Base-by-base conservation (phyloP, 2,888 invertebrate genomes). In the Chrysopilus asiliformis region DNA sequence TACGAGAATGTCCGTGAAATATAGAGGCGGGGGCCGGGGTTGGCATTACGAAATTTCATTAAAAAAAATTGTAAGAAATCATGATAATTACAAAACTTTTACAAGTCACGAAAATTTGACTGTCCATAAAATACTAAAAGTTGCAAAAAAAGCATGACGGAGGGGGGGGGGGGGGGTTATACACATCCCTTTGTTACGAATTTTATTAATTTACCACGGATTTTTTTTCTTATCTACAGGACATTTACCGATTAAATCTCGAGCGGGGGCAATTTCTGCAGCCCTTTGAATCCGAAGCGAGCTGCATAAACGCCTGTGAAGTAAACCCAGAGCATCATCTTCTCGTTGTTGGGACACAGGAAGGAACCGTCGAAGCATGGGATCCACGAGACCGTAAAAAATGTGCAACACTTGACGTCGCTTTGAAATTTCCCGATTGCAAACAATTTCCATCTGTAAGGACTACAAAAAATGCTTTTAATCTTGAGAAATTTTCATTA, bases 341-440 rank as follows among this genome's bases (percentile, higher is more conserved):
- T 33, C 64, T 98, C 14, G 66, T 82, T 34, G 76, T 82, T 49
- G 95, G 95, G 8, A 86, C 90, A 9, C 77, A 79, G 49, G 85
- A 90, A 56, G 97, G 97, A 1, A 79, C 76, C 49, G 76, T 99
- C 1, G 95, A 98, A 60, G 93, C 93, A 4, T 98, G 93, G 93
- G 98, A 98, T 66, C 90, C 93, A 8, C 69, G 98, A 40, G 71
- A 72, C 3, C 76, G 81, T 49, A 70, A 71, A 19, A 70, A 78
- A 55, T 87, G 83, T 45, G 86, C 81, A 6, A 69, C 74, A 13
- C 63, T 98, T 15, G 94, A 97, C 61, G 87, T 86, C 58, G 91
- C 86, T 3, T 56, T 72, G 43, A 71, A 73, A 51, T 65, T 73
- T 48, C 66, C 70, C 17, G 66, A 68, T 43, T 57, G 67, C 12